Evolutionary conservation across 2,888 invertebrate species (phyloP).

Genomic region (Melieria omissa): DNA sequence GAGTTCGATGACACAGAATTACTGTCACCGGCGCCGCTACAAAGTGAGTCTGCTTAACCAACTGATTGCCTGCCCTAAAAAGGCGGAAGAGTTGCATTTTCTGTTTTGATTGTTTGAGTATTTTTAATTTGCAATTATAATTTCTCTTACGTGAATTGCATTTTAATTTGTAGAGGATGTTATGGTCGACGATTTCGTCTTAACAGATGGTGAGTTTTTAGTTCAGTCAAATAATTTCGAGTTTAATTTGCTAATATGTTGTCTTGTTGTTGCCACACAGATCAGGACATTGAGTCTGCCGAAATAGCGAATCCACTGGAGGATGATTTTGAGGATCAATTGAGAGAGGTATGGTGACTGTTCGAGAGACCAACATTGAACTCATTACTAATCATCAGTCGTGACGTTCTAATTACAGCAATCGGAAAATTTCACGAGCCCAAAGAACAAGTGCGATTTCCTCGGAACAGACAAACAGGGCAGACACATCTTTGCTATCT

Average conservation of each 20-base stretch:
- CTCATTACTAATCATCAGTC: not conserved
- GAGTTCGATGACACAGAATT: constrained; percentile 90
- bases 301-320: constrained; percentile 61
- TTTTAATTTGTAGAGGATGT: constrained; percentile 58
- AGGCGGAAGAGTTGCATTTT: not conserved
- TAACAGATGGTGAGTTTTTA: constrained; percentile 58
- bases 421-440: constrained; percentile 52
- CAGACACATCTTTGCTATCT: constrained; percentile 94
- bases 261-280: constrained; percentile 38
- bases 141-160: constrained; percentile 5
- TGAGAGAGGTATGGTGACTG: constrained; percentile 54
- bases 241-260: not conserved
- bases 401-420: constrained; percentile 37
- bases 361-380: not conserved
- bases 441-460: constrained; percentile 69
- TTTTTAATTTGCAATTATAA: not conserved
- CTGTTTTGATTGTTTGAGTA: not conserved
- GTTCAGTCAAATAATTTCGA: too few species aligned
- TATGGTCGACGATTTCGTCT: constrained; percentile 63
- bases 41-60: constrained; percentile 71
- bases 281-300: constrained; percentile 55
- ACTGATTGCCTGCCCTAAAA: not conserved
- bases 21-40: constrained; percentile 74
- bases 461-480: constrained; percentile 79
- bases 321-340: constrained; percentile 65